Evolutionary conservation across 23 tunicate species (phyloP).

Genomic region (Oikopleura vanhoeffeni): DNA sequence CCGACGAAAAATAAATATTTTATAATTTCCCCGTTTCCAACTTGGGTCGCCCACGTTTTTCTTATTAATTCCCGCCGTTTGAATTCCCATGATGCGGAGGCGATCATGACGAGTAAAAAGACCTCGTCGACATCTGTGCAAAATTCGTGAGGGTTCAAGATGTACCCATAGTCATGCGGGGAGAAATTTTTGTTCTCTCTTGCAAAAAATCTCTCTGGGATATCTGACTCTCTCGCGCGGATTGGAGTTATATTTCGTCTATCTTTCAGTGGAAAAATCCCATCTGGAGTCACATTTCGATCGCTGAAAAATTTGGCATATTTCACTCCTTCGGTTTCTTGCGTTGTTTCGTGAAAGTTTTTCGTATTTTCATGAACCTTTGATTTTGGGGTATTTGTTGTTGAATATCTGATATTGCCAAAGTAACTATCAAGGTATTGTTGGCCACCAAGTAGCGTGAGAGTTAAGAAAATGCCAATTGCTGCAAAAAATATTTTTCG

Average conservation of each 20-base stretch:
- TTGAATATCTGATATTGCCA: no score
- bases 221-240: not conserved
- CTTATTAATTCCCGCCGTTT: constrained; percentile 48
- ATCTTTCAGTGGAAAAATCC: not conserved
- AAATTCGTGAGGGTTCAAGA: not conserved
- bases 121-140: constrained; percentile 12
- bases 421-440: no score
- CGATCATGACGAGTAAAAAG: constrained; percentile 44
- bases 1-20: constrained; percentile 54
- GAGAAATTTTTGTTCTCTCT: not conserved
- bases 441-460: not conserved
- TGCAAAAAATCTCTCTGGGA: not conserved
- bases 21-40: not conserved
- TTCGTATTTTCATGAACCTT: not conserved
- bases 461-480: not conserved
- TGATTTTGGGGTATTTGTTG: not conserved
- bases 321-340: not conserved
- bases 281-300: not conserved
- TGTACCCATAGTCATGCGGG: not conserved
- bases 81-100: constrained; percentile 68
- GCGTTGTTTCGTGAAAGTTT: not conserved
- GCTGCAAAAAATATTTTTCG: not conserved
- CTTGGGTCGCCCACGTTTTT: constrained; percentile 47
- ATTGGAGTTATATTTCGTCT: not conserved
- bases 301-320: not conserved